Evolutionary conservation across 1,140 invertebrate genomes (phyloP).

Genomic region (Plutomurus gul): DNA sequence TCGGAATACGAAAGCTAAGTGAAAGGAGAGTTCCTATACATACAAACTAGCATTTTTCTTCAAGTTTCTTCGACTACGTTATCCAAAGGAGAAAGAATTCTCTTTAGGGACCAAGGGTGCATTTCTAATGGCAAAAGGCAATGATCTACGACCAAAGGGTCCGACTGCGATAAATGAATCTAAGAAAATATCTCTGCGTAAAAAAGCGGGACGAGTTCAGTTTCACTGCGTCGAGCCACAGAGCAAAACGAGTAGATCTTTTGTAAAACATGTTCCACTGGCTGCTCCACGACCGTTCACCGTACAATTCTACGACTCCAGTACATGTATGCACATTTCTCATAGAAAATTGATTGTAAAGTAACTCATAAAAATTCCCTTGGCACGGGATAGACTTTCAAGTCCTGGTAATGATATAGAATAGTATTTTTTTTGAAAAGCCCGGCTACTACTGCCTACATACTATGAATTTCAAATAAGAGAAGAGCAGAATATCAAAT

Average conservation of each 20-base stretch:
- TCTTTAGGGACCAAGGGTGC: conserved; percentile 34
- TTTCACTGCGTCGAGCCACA: background rate
- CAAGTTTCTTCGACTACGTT: background rate
- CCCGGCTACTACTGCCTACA: too few relatives aligned
- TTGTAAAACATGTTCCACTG: conserved; percentile 9
- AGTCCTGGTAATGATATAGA: background rate
- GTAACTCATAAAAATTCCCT: conserved; percentile 33
- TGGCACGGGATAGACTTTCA: background rate
- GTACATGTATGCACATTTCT: conserved; percentile 5
- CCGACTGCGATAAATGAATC: conserved; percentile 42
- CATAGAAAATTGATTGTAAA: conserved; percentile 36
- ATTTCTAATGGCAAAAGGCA: conserved; percentile 36
- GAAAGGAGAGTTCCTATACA: conserved; percentile 21
- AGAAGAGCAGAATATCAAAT: conserved; percentile 7
- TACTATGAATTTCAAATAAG: background rate
- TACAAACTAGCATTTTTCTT: conserved; percentile 30
- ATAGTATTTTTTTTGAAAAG: background rate
- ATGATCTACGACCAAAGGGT: conserved; percentile 39
- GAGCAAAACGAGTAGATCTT: background rate
- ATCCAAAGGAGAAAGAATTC: background rate
- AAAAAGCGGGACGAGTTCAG: background rate
- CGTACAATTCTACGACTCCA: background rate
- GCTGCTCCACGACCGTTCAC: background rate
- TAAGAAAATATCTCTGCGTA: conserved; percentile 27
- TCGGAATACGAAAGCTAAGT: conserved; percentile 26